Base-by-base conservation (phyloP, 2,797 vertebrate genomes). In the Helicolenus hilgendorfi region DNA sequence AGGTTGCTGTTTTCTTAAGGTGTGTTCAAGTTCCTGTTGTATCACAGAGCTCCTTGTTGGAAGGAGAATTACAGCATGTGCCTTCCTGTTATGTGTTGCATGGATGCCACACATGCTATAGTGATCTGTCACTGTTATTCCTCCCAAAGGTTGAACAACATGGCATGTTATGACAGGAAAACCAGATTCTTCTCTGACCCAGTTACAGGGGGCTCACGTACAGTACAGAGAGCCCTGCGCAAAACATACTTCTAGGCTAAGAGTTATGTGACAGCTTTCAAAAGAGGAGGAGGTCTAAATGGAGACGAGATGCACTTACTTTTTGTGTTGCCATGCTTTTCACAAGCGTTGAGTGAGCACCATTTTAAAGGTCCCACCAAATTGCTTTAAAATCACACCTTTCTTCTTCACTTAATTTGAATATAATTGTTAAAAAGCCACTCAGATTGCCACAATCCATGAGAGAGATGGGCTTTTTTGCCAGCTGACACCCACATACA, bases 401-500 rank as follows among this genome's bases (percentile, higher is more conserved):
- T 56, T 73, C 27, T 22, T 20, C 45, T 62, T 24, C 72, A 22
- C 38, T 33, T 26, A 31, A 38, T 77, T 78, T 76, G 35, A 83
- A 77, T 49, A 20, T 38, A 73, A 87, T 63, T 72, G 76, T 65
- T 27, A 7, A 59, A 64, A 7, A 69, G 72, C 7, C 31, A 14
- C 49, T 85, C 55, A 24, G 20, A 5, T 26, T 3, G 36, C 35
- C 33, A 18, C 11, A 26, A 2, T 63, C 20, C 26, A 29, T 56
- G 22, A 29, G 36, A 74, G 53, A 59, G 31, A 79, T 36, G 20
- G 29, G 22, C 76, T 65, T 49, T 11, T 76, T 68, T 80, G 68
- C 60, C 75, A 83, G 83, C 81, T 79, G 55, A 91, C 88, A 67
- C 88, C 79, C 77, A 83, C 86, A 24, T 79, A 20, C 60, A 85